Conservation (phyloP, 1,140 invertebrate genomes). For the Scaptomyza graminum region DNA sequence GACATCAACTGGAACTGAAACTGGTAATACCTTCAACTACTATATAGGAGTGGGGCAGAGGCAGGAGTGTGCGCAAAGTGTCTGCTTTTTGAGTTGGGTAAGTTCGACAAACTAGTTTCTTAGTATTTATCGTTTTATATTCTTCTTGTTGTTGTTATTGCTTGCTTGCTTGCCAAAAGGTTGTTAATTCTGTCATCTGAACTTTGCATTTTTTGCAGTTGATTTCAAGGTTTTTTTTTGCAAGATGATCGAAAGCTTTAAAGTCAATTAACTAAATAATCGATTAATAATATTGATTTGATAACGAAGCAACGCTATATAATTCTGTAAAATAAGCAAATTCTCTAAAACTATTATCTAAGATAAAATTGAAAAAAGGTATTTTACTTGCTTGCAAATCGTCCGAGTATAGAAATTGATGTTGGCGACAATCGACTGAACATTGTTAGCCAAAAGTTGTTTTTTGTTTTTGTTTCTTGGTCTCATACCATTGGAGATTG, state of each 20-base stretch:
- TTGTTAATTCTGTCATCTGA: constrained; percentile 49
- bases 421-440: constrained; percentile 15
- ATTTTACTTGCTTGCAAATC: too few species aligned
- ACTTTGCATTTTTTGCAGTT: constrained; percentile 13
- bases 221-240: constrained; percentile 11
- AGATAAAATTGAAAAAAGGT: too few species aligned
- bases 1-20: constrained; percentile 30
- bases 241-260: constrained; percentile 6
- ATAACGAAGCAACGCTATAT: too few species aligned
- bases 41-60: not conserved
- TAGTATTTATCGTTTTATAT: not conserved
- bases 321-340: too few species aligned
- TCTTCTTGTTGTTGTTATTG: constrained; percentile 1
- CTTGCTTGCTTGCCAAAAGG: constrained; percentile 40
- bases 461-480: not conserved
- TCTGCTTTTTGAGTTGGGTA: constrained; percentile 65
- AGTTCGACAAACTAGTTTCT: constrained; percentile 70
- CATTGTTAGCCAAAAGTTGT: not conserved
- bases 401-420: constrained; percentile 2
- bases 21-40: constrained; percentile 12
- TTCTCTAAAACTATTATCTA: too few species aligned
- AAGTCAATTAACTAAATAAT: not conserved
- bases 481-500: constrained; percentile 10
- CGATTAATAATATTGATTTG: too few species aligned
- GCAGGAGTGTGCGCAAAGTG: constrained; percentile 10